Evolutionary conservation across 2,113 vertebrate genomes (phyloP).

Genomic region (Nesoenas mayeri): DNA sequence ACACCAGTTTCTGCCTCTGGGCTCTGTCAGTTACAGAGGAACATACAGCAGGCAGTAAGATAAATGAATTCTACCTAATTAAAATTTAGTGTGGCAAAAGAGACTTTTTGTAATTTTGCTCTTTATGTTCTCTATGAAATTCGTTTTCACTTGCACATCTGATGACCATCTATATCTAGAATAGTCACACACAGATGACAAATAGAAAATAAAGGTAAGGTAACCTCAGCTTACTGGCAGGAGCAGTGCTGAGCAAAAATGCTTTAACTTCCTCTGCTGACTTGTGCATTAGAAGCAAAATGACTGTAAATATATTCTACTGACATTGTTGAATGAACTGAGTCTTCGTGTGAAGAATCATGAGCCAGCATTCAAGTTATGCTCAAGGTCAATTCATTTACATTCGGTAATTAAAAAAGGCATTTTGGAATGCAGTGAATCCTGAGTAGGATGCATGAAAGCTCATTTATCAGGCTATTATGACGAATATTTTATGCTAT

Average conservation of each 20-base stretch:
- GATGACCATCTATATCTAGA: background rate
- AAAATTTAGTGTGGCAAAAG: background rate
- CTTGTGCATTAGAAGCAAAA: background rate
- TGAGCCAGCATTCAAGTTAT: slow-evolving; percentile 37
- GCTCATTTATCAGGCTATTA: slow-evolving; percentile 65
- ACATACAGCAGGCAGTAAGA: background rate
- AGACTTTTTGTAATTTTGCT: background rate
- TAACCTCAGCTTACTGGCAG: background rate
- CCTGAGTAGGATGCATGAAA: slow-evolving; percentile 40
- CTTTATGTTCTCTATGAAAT: background rate
- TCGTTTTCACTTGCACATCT: background rate
- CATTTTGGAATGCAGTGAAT: slow-evolving; percentile 56
- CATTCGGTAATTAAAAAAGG: slow-evolving; percentile 61
- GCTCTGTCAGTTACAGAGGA: background rate
- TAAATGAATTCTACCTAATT: background rate
- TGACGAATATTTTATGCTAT: slow-evolving; percentile 45
- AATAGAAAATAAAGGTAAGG: background rate
- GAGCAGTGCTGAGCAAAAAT: background rate
- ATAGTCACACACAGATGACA: background rate
- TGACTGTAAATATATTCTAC: background rate
- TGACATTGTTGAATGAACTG: slow-evolving; percentile 5
- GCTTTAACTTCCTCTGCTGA: background rate
- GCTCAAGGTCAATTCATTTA: slow-evolving; percentile 61
- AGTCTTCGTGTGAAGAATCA: slow-evolving; percentile 20
- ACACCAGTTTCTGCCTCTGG: background rate